Conservation (phyloP, 2,113 vertebrate genomes). For the Antechinus flavipes region DNA sequence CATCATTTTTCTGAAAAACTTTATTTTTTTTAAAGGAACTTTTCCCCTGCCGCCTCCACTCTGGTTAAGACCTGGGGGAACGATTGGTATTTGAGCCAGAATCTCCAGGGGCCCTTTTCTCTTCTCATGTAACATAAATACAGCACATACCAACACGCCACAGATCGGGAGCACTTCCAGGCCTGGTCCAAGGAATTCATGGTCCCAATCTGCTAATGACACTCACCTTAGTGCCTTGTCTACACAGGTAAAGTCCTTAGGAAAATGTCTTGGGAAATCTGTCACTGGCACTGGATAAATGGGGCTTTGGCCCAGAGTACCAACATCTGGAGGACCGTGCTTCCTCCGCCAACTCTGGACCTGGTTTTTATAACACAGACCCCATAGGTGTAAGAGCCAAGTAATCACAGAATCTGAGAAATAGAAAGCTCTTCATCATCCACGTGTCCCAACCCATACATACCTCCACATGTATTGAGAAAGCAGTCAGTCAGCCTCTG, state of each 20-base stretch:
- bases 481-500: neutral
- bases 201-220: neutral
- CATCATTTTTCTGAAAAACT: neutral
- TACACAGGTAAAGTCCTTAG: neutral
- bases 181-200: neutral
- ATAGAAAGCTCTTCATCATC: neutral
- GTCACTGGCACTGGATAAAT: neutral
- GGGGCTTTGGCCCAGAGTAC: neutral
- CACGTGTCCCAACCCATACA: neutral
- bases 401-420: neutral
- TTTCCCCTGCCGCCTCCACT: neutral
- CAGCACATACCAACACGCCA: neutral
- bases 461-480: neutral
- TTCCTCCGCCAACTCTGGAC: neutral
- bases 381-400: neutral
- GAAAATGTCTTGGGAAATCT: neutral
- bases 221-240: neutral
- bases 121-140: neutral
- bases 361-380: neutral
- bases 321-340: neutral
- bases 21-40: neutral
- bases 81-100: neutral
- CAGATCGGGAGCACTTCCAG: neutral
- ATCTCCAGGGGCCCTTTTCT: neutral
- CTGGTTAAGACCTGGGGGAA: neutral